A percentile compares a stretch with the other conserved stretches of the same genome.
Evolutionary conservation across 2,113 vertebrate genomes (phyloP).

Genomic region (Syngnathus typhle): DNA sequence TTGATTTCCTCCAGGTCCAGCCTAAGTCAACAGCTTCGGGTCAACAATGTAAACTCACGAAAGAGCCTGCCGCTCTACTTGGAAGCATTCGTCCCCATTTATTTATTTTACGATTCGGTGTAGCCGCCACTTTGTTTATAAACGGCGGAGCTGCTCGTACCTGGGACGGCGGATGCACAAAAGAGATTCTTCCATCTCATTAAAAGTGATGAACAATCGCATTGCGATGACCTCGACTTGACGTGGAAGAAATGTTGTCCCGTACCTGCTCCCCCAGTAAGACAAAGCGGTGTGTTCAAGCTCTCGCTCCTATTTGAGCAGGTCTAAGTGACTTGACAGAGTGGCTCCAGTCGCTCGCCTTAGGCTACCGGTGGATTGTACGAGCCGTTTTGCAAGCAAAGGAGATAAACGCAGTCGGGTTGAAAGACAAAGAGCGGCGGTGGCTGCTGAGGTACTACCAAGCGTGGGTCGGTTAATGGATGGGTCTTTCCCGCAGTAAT

Average conservation of each 20-base stretch:
- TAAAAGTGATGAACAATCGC: no score
- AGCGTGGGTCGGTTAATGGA: constrained; percentile 7
- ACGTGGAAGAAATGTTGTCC: no score
- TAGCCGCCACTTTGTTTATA: background rate
- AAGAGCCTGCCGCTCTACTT: constrained; percentile 9
- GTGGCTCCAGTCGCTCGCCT: constrained; percentile 2
- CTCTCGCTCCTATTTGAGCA: background rate
- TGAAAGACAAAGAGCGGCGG: constrained; percentile 31
- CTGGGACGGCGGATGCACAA: no score
- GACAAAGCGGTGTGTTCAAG: background rate
- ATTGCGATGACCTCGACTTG: no score
- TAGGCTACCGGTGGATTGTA: constrained; percentile 10
- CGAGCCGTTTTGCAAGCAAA: constrained; percentile 10
- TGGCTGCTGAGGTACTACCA: constrained; percentile 20
- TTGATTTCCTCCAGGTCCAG: constrained; percentile 10
- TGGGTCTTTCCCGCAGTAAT: constrained; percentile 1
- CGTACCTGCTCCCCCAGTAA: background rate
- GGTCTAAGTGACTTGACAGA: background rate
- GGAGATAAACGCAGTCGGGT: constrained; percentile 30
- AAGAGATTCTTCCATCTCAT: no score
- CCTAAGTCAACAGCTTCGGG: constrained; percentile 30
- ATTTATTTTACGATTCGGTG: constrained; percentile 28
- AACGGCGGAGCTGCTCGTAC: background rate
- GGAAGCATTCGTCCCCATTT: constrained; percentile 7
- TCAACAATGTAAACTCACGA: constrained; percentile 38